Conservation (phyloP, 2,113 vertebrate species). For the Bucco capensis region DNA sequence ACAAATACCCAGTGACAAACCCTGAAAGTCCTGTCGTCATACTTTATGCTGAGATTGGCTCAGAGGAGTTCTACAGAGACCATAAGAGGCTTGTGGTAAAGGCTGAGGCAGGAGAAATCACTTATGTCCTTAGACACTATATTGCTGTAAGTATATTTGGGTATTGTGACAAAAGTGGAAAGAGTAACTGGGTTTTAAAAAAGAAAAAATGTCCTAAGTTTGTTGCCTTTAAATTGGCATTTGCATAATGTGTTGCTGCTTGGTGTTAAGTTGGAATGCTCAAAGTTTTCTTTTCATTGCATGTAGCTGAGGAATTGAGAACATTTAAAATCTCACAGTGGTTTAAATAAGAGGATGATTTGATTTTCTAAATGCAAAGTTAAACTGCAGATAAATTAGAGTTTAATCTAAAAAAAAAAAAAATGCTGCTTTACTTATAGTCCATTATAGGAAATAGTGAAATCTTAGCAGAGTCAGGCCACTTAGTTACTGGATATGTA, state of each 20-base stretch:
- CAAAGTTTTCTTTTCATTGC: background rate
- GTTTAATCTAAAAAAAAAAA: background rate
- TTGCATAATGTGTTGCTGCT: background rate
- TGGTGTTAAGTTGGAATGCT: background rate
- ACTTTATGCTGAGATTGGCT: constrained; percentile 89
- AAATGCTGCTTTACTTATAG: background rate
- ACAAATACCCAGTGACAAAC: constrained; percentile 81
- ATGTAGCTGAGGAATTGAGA: background rate
- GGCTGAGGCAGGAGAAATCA: constrained; percentile 82
- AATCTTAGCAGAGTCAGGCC: background rate
- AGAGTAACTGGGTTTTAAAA: background rate
- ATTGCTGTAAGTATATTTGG: constrained; percentile 75
- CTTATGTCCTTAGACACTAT: constrained; percentile 90
- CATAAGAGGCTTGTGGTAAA: constrained; percentile 79
- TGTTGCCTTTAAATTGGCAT: background rate
- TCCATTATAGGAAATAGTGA: background rate
- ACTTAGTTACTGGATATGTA: background rate
- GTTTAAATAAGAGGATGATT: background rate
- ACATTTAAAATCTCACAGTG: background rate
- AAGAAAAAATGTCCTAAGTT: background rate
- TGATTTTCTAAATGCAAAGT: background rate
- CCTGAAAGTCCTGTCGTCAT: constrained; percentile 85
- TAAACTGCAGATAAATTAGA: background rate
- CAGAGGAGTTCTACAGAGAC: constrained; percentile 79
- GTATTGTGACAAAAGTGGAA: background rate